Conservation (phyloP, 1,140 invertebrate genomes). For the Rhyzopertha dominica region DNA sequence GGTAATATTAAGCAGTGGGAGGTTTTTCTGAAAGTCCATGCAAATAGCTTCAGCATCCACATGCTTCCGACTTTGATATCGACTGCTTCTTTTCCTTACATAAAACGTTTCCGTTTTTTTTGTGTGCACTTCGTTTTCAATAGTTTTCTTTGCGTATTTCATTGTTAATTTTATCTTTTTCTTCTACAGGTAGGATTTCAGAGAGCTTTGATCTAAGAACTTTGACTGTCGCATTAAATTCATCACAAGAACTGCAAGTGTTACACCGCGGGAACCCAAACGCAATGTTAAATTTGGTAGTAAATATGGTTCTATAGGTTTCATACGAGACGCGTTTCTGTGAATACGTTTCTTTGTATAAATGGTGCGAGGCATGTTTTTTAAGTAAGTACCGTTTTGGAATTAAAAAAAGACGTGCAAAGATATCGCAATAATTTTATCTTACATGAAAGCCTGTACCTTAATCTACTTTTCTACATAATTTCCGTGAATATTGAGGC, state of each 20-base stretch:
- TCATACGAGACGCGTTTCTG: conserved; percentile 11
- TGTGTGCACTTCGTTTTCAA: conserved; percentile 15
- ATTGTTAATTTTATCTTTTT: conserved; percentile 3
- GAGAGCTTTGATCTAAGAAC: too few relatives aligned
- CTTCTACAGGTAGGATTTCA: neutral
- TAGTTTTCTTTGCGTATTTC: conserved; percentile 8
- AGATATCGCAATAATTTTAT: too few relatives aligned
- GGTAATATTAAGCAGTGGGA: conserved; percentile 24
- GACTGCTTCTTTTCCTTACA: conserved; percentile 17
- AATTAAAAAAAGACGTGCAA: too few relatives aligned
- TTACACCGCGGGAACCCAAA: conserved; percentile 18
- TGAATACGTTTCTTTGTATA: too few relatives aligned
- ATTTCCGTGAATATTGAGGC: too few relatives aligned
- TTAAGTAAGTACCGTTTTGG: too few relatives aligned
- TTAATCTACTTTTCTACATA: too few relatives aligned
- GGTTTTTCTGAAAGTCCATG: conserved; percentile 29
- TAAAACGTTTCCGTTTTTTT: conserved; percentile 25
- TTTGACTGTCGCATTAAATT: conserved; percentile 3
- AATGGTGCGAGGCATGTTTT: too few relatives aligned
- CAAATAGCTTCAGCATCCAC: conserved; percentile 21
- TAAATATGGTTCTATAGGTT: conserved; percentile 10
- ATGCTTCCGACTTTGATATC: conserved; percentile 10
- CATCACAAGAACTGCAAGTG: conserved; percentile 16
- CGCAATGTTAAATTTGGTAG: conserved; percentile 18
- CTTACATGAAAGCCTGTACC: too few relatives aligned